phyloP scores from a whole-genome alignment of 1,140 invertebrate species.

The Bursaphelenchus mucronatus region DNA sequence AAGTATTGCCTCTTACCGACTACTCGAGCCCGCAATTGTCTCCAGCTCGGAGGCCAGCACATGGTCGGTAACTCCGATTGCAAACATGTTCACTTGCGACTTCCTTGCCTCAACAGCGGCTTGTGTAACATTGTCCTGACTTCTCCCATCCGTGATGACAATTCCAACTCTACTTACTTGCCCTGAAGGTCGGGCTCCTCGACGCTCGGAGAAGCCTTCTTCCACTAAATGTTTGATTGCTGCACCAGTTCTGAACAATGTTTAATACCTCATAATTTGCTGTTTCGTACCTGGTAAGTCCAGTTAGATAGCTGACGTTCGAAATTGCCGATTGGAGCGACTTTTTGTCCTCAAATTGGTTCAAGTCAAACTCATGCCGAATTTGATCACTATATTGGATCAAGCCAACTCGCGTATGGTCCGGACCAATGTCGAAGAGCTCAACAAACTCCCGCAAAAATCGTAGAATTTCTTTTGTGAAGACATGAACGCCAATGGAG shows the following conservation, averaged over 20 bases:
- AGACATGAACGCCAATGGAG: conserved; percentile 60
- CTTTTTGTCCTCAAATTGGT: conserved; percentile 49
- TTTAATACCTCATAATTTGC: not conserved
- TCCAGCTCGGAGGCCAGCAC: conserved; percentile 58
- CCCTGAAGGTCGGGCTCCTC: conserved; percentile 52
- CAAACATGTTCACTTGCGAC: conserved; percentile 54
- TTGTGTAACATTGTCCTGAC: conserved; percentile 58
- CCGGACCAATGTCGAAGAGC: conserved; percentile 56
- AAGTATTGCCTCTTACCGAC: conserved; percentile 32
- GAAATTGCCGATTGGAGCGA: conserved; percentile 50
- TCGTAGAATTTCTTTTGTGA: conserved; percentile 55
- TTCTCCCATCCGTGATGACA: conserved; percentile 58
- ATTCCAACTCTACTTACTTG: conserved; percentile 58
- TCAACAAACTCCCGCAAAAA: conserved; percentile 59
- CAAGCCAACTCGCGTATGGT: conserved; percentile 57
- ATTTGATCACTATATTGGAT: conserved; percentile 61
- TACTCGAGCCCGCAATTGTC: conserved; percentile 54
- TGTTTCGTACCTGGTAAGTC: conserved; percentile 42
- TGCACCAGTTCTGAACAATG: conserved; percentile 48
- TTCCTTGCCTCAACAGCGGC: conserved; percentile 50
- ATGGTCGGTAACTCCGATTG: conserved; percentile 60
- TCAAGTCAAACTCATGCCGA: conserved; percentile 56
- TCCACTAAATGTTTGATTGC: conserved; percentile 60
- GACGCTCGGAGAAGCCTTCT: conserved; percentile 58
- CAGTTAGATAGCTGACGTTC: conserved; percentile 56